These are phyloP conservation scores for Blastomussa wellsi DNA, from an alignment of 92 coral and sea anemone genomes.

Conservation along the genomic window DNA sequence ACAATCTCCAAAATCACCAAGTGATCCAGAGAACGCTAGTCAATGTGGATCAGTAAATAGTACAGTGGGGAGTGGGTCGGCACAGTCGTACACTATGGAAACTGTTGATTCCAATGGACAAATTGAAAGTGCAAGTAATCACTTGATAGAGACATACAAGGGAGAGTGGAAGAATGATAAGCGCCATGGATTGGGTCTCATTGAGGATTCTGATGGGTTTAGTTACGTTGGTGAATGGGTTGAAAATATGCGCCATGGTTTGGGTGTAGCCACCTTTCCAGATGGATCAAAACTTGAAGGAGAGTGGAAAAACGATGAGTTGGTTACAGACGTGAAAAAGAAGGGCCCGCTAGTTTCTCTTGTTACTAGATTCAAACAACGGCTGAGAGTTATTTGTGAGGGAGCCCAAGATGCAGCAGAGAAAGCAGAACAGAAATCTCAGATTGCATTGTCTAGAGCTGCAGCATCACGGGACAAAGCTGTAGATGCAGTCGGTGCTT, in stretches of 20 bases:
- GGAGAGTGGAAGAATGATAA: conserved; percentile 92
- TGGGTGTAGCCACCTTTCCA: conserved; percentile 76
- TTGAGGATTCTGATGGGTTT: conserved; percentile 73
- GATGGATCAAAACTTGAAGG: conserved; percentile 78
- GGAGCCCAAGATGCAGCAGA: conserved; percentile 85
- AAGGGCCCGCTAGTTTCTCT: conserved; percentile 75
- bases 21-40: conserved; percentile 64
- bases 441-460: conserved; percentile 81
- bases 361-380: conserved; percentile 82
- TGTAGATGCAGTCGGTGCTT: conserved; percentile 74
- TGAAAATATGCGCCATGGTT: conserved; percentile 87
- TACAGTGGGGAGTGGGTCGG: conserved; percentile 70
- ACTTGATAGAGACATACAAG: conserved; percentile 68
- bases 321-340: conserved; percentile 65
- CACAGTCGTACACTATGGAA: conserved; percentile 59
- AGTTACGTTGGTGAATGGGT: conserved; percentile 81
- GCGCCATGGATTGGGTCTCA: conserved; percentile 83
- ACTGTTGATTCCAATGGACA: conserved; percentile 46
- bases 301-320: conserved; percentile 76
- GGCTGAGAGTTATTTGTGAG: conserved; percentile 79
- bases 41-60: conserved; percentile 65
- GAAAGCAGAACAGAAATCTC: conserved; percentile 82
- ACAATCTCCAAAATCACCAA: conserved; percentile 55
- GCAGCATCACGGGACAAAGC: conserved; percentile 86
- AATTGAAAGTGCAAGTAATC: conserved; percentile 38